A percentile compares a stretch with the other conserved stretches of the same genome.
phyloP scores from a whole-genome alignment of 2,113 vertebrate genomes.

The Psophia crepitans region DNA sequence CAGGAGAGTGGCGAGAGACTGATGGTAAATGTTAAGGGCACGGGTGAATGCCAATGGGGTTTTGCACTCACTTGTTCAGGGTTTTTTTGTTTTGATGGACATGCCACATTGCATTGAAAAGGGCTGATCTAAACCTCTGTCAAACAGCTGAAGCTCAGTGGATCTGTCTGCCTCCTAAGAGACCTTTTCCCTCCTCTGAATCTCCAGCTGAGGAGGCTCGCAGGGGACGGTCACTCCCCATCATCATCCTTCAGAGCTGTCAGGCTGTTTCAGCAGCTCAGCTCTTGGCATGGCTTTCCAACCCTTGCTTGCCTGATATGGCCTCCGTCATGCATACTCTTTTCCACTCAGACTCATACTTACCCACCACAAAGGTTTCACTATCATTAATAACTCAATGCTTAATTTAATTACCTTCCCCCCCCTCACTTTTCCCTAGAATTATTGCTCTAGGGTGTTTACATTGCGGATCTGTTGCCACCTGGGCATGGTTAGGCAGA shows the following conservation, averaged over 20 bases:
- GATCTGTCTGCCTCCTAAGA: background rate
- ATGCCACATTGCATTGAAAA: background rate
- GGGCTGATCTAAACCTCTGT: background rate
- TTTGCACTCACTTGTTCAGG: background rate
- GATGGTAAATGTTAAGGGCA: constrained; percentile 15
- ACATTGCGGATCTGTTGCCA: background rate
- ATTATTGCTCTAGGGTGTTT: background rate
- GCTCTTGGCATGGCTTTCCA: background rate
- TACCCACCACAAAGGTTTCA: background rate
- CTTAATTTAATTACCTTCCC: background rate
- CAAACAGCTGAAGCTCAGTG: background rate
- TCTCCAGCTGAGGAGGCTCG: background rate
- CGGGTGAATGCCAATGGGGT: background rate
- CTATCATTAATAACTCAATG: background rate
- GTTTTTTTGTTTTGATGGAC: background rate
- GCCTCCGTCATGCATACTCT: background rate
- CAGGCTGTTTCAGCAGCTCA: background rate
- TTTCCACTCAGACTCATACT: background rate
- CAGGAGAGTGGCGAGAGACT: background rate
- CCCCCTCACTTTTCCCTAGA: background rate
- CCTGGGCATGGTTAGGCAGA: constrained; percentile 42
- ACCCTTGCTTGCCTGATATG: background rate
- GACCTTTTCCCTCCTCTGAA: background rate
- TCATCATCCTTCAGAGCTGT: constrained; percentile 1
- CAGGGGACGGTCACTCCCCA: background rate